Evolutionary conservation across 2,113 vertebrate genomes (phyloP).

Genomic region (Capricornis sumatraensis): DNA sequence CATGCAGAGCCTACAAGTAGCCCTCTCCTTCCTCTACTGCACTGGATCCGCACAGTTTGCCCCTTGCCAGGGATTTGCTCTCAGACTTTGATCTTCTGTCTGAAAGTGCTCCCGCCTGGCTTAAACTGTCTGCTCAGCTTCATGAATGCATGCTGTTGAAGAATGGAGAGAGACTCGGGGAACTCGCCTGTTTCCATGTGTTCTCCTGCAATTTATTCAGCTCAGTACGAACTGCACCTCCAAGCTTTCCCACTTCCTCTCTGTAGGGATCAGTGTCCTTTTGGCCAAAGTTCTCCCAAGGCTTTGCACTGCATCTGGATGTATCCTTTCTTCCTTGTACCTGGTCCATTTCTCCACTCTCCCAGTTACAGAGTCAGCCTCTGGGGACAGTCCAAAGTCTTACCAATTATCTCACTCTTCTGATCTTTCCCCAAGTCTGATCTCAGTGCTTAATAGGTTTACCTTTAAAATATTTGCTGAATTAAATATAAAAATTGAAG

Average conservation of each 20-base stretch:
- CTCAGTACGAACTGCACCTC: neutral
- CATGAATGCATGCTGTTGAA: neutral
- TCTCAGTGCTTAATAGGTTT: neutral
- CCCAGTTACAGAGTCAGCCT: neutral
- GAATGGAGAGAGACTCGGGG: neutral
- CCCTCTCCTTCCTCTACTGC: neutral
- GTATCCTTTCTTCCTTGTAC: neutral
- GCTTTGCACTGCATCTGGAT: neutral
- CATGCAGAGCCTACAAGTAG: fast-evolving
- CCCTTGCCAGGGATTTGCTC: neutral
- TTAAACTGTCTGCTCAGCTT: neutral
- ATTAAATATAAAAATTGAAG: neutral
- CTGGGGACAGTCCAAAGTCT: neutral
- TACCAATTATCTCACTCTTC: neutral
- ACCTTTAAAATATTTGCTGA: constrained; percentile 23
- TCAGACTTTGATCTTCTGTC: neutral
- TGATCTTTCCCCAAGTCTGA: neutral
- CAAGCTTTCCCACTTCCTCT: neutral
- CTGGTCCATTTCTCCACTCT: neutral
- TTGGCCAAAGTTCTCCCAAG: neutral
- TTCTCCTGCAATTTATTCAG: neutral
- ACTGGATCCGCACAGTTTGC: neutral
- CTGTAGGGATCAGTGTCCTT: no score
- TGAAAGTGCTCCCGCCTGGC: neutral
- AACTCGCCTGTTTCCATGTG: neutral